Percentiles rank a stretch among this genome's conserved stretches.
phyloP scores from a whole-genome alignment of 2,113 vertebrate species.

The Mellivora capensis region DNA sequence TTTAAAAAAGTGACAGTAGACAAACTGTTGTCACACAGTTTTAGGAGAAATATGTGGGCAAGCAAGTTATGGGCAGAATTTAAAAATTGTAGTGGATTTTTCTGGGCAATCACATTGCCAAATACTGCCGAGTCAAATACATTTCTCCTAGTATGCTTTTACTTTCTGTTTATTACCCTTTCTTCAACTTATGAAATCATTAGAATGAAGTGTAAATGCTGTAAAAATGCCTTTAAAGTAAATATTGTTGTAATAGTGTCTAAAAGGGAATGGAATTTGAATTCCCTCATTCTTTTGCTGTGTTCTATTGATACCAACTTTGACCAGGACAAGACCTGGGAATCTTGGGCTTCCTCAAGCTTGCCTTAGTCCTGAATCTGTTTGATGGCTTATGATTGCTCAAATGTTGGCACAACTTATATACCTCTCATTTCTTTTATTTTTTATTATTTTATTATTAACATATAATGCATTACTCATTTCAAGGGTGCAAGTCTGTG shows the following conservation, averaged over 20 bases:
- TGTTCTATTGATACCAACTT: neutral
- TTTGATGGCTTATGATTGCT: neutral
- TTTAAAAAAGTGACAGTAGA: slow-evolving; percentile 48
- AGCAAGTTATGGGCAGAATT: neutral
- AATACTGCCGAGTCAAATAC: neutral
- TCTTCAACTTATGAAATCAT: slow-evolving; percentile 6
- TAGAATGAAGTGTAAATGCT: neutral
- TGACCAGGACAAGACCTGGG: neutral
- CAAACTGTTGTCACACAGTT: neutral
- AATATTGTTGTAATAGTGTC: neutral
- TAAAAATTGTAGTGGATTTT: neutral
- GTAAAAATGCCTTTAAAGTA: neutral
- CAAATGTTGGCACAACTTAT: neutral
- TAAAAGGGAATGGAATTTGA: slow-evolving; percentile 27
- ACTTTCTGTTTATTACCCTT: slow-evolving; percentile 30
- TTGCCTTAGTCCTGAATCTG: neutral
- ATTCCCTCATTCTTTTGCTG: neutral
- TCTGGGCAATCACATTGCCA: neutral
- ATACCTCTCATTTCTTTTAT: neutral
- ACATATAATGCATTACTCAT: too few relatives aligned
- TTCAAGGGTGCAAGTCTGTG: too few relatives aligned
- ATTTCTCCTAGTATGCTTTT: neutral
- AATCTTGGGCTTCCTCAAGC: neutral
- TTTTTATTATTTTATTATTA: too few relatives aligned
- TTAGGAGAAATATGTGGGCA: neutral